Base-by-base conservation (phyloP, 2,888 invertebrate species). In the Melieria picta region DNA sequence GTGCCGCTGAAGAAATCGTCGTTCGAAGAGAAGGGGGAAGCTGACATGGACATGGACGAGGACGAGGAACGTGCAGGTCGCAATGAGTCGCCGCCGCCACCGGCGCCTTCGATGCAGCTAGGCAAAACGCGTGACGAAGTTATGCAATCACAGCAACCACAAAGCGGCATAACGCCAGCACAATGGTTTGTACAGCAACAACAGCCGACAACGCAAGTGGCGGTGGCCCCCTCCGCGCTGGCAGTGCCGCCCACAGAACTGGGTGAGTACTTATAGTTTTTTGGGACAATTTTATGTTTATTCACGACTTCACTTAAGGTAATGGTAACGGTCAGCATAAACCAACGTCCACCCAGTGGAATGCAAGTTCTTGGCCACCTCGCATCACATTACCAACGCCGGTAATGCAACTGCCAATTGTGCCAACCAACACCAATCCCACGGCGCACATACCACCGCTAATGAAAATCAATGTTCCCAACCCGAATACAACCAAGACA, bases 1-100 rank as follows among this genome's bases (percentile, higher is more conserved):
- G 11, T 72, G 56, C 45, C 74, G 72, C 74, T 65, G 63, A 61
- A 57, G 60, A 71, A 66, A 11, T 48, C 66, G 30, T 89, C 89
- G n/a, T 85, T 84, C 50, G 88, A 89, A 75, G 93, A 93, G 83
- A 92, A 93, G 69, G 95, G 94, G 30, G 95, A 95, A 88, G 94
- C 94, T 9, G 94, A 94, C 3, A 95, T 95, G 95, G 95, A 95
- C 78, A 92, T 95, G 80, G 94, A 93, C 80, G 92, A 91, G 65
- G 90, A 92, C 57, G 93, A 93, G 42, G 89, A 86, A 60, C 79
- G 76, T 62, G 62, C 72, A 52, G 65, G 57, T 9, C 68, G 57
- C 57, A 47, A 55, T 6, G 68, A 69, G 30, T 30, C 16, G 52
- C 55, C 62, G 65, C 74, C 75, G 3, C 77, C 79, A 9, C 65